phyloP scores from a whole-genome alignment of 2,113 vertebrate genomes.

The Malurus cyaneus region DNA sequence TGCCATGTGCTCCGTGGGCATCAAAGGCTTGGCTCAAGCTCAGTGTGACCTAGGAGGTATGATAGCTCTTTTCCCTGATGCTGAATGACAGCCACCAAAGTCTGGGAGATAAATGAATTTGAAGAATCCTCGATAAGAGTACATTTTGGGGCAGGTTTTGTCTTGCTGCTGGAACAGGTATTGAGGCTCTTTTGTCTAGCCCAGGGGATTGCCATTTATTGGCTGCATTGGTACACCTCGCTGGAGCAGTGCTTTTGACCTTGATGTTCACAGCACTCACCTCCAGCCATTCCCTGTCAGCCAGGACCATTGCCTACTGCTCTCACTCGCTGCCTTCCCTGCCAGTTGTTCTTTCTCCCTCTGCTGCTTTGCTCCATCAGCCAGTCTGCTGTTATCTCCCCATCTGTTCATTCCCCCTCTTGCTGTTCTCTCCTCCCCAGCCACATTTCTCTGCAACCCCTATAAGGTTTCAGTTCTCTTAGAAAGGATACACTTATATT shows the following conservation, averaged over 20 bases:
- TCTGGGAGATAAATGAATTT: not conserved
- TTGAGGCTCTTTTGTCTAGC: not conserved
- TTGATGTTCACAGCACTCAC: not conserved
- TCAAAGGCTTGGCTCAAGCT: not conserved
- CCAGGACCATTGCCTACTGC: not conserved
- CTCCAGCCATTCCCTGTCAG: not conserved
- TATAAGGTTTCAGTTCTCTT: not conserved
- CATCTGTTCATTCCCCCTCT: conserved; percentile 28
- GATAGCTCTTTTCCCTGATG: not conserved
- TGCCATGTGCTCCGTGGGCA: not conserved
- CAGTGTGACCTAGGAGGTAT: not conserved
- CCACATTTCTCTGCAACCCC: not conserved
- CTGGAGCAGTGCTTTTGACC: not conserved
- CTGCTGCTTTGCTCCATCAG: not conserved
- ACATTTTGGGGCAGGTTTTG: not conserved
- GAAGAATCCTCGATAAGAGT: not conserved
- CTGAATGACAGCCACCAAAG: not conserved
- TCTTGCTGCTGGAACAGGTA: not conserved
- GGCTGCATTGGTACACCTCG: fast-evolving
- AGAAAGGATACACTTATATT: not conserved
- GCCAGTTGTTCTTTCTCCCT: conserved; percentile 33
- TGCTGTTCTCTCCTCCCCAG: not conserved
- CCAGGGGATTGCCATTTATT: not conserved
- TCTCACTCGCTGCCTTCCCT: not conserved
- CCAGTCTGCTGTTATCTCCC: not conserved